Conservation (phyloP, 2,888 invertebrate genomes). For the Orthosia gracilis region DNA sequence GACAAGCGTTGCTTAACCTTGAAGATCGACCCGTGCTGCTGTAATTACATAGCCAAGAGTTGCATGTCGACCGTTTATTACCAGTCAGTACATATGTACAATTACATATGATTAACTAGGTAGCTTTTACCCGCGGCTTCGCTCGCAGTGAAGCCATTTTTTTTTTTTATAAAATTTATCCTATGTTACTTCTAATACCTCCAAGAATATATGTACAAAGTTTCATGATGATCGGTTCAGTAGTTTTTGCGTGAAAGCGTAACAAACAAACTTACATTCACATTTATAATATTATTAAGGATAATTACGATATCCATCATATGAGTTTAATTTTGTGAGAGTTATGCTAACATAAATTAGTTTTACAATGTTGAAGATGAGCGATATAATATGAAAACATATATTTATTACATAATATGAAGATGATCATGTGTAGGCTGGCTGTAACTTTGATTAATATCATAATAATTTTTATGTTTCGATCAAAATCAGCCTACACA, state of each 20-base stretch:
- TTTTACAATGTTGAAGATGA: constrained; percentile 2
- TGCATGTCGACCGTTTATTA: neutral
- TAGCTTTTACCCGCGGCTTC: too few relatives aligned
- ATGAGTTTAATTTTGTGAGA: constrained; percentile 30
- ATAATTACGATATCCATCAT: constrained; percentile 6
- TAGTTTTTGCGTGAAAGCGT: too few relatives aligned
- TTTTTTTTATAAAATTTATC: too few relatives aligned
- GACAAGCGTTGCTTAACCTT: too few relatives aligned
- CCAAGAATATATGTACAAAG: too few relatives aligned
- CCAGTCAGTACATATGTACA: neutral
- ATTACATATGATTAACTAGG: constrained; percentile 10
- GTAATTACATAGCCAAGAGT: too few relatives aligned
- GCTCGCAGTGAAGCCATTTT: too few relatives aligned
- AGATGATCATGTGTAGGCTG: constrained; percentile 42
- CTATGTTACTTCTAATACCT: too few relatives aligned
- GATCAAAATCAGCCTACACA: constrained; percentile 31
- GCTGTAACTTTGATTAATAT: neutral
- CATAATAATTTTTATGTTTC: constrained; percentile 27
- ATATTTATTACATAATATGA: constrained; percentile 14
- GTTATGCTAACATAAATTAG: constrained; percentile 22
- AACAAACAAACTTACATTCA: too few relatives aligned
- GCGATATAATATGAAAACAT: neutral
- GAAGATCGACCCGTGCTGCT: too few relatives aligned
- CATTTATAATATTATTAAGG: too few relatives aligned
- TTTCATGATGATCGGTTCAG: too few relatives aligned